Percentiles rank a stretch among this genome's conserved stretches.
Evolutionary conservation across 2,888 invertebrate species (phyloP).

Genomic region (Idaea straminata): DNA sequence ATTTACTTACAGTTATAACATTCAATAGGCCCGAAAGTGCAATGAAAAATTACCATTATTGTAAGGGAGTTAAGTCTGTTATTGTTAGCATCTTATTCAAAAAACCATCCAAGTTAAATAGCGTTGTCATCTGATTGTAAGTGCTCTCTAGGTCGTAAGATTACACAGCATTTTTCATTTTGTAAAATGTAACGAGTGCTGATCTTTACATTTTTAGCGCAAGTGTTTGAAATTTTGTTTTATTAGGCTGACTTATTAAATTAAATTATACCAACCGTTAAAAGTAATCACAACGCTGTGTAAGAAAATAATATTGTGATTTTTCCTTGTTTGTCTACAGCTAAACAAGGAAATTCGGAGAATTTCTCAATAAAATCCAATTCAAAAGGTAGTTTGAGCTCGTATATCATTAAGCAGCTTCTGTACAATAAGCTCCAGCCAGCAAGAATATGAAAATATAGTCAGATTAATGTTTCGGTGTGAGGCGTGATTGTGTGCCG

Average conservation of each 20-base stretch:
- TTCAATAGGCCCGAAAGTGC: slow-evolving; percentile 31
- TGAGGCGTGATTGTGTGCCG: slow-evolving; percentile 40
- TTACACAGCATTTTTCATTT: not conserved
- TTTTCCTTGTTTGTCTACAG: not conserved
- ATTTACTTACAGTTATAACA: slow-evolving; percentile 30
- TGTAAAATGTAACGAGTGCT: not conserved
- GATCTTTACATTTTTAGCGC: slow-evolving; percentile 5
- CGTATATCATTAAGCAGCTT: slow-evolving; percentile 43
- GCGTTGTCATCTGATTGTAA: slow-evolving; percentile 1
- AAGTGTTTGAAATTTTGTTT: slow-evolving; percentile 10
- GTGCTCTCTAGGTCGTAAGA: not conserved
- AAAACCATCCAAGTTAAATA: not conserved
- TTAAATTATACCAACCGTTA: slow-evolving; percentile 9
- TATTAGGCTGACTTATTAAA: slow-evolving; percentile 13
- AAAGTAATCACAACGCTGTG: not conserved
- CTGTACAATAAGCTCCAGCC: slow-evolving; percentile 50
- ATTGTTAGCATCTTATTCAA: not conserved
- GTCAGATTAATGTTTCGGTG: slow-evolving; percentile 55
- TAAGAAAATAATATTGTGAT: not conserved
- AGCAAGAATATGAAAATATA: slow-evolving; percentile 60
- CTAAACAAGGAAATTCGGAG: not conserved
- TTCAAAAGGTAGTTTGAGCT: slow-evolving; percentile 4
- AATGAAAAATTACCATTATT: slow-evolving; percentile 22
- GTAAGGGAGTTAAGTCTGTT: slow-evolving; percentile 6
- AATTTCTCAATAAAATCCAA: not conserved